Evolutionary conservation across 2,888 invertebrate species (phyloP), one percentile per base, ranked within the genome.

Genomic region (Lutraria lutraria): DNA sequence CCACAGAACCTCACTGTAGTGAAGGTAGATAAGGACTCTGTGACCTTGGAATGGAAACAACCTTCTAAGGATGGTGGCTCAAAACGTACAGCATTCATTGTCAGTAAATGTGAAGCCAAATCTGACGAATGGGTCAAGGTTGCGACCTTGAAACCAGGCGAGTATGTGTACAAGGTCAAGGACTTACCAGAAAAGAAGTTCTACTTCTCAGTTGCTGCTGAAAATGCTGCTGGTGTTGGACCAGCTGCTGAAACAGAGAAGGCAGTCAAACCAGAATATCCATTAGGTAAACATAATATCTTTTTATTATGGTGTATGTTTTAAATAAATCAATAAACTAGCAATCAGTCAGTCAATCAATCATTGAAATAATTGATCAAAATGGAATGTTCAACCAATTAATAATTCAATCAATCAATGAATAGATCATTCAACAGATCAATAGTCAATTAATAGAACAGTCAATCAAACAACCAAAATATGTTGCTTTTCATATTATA

Each of bases 221-320:
- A 96, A 90, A 96, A 96, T 94, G 94, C 93, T 72, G 89, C 93
- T 34, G 96, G 96, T 19, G 86, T 91, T 63, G 94, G 96, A 60
- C 93, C 94, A 43, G 90, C 93, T 19, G 92, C 94, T 80, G 94
- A 95, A 89, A 94, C 95, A 21, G 94, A 94, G 21, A 91, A 92
- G 63, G 87, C 94, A 68, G 95, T 88, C 68, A 93, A 89, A 92
- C 95, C 93, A 89, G 94, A 94, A 93, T 94, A 93, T 92, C 95
- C 92, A 82, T 91, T 88, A 89, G 95, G 98, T 98, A 97, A 97
- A 43, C 43, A 43, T 43, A 43, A 43, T 43, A 56, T 16, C 3
- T 43, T 43, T 2, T 43, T 43, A 43, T 8, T 43, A 4, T 43
- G 43, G 8, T 43, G n/a, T n/a, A n/a, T n/a, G n/a, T n/a, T n/a